Percentiles rank a stretch among this genome's conserved stretches.
Conservation (phyloP, 2,113 vertebrate species). For the Periophthalmodon schlosseri region DNA sequence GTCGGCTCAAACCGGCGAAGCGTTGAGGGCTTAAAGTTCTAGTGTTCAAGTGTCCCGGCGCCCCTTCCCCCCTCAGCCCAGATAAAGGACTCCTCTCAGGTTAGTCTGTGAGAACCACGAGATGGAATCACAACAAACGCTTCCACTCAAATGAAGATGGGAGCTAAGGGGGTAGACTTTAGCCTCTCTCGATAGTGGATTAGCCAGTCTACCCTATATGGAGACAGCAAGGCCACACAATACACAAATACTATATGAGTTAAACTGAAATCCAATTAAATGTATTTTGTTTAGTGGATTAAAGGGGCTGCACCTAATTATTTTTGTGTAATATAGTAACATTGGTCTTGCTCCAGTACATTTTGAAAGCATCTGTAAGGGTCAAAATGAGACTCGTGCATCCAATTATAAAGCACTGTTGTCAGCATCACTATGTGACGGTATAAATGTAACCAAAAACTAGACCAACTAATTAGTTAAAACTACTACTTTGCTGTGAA, state of each 20-base stretch:
- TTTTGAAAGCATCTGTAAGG: too few relatives aligned
- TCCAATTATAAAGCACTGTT: too few relatives aligned
- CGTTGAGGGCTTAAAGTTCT: constrained; percentile 73
- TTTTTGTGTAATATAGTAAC: too few relatives aligned
- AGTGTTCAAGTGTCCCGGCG: constrained; percentile 74
- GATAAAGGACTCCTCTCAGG: constrained; percentile 80
- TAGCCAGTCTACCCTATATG: constrained; percentile 77
- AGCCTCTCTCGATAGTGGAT: constrained; percentile 68
- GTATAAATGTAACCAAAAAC: too few relatives aligned
- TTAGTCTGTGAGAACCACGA: constrained; percentile 79
- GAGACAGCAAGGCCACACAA: constrained; percentile 43
- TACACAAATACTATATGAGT: not conserved
- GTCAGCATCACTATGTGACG: too few relatives aligned
- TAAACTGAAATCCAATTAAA: not conserved
- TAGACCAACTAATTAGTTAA: too few relatives aligned
- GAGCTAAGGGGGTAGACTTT: constrained; percentile 76
- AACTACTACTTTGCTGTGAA: too few relatives aligned
- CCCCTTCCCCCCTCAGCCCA: constrained; percentile 75
- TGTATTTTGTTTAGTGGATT: too few relatives aligned
- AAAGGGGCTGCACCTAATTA: too few relatives aligned
- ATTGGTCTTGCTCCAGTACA: too few relatives aligned
- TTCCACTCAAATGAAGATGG: constrained; percentile 76
- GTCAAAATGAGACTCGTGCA: too few relatives aligned
- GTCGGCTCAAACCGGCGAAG: constrained; percentile 56
- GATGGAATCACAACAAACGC: constrained; percentile 83